Percentiles rank a stretch among this genome's conserved stretches.
phyloP scores from a whole-genome alignment of 2,888 invertebrate species.

The Cataglyphis albicans region DNA sequence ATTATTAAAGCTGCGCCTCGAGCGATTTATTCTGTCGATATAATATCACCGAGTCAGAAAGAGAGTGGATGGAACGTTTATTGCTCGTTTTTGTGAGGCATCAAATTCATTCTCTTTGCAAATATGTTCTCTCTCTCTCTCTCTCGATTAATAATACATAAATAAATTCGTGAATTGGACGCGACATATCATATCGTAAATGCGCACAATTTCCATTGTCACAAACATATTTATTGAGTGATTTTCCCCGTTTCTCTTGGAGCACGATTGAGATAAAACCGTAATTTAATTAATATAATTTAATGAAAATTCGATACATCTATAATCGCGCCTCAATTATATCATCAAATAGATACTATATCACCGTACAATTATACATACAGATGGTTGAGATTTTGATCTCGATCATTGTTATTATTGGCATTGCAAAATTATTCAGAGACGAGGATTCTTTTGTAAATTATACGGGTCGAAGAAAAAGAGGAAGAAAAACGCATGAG shows the following conservation, averaged over 20 bases:
- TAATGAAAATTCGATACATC: background rate
- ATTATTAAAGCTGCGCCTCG: constrained; percentile 25
- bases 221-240: background rate
- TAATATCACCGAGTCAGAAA: background rate
- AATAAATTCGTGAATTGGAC: background rate
- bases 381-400: background rate
- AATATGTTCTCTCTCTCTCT: background rate
- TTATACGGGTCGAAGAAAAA: background rate
- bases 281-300: constrained; percentile 21
- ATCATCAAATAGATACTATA: background rate
- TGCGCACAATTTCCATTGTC: background rate
- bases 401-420: constrained; percentile 34
- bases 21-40: constrained; percentile 1
- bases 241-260: background rate
- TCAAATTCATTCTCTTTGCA: background rate
- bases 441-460: constrained; percentile 15
- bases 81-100: background rate
- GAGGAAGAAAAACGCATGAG: background rate
- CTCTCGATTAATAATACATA: background rate
- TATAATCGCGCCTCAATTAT: background rate
- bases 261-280: background rate
- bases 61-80: constrained; percentile 6
- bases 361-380: background rate
- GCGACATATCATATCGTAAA: background rate
- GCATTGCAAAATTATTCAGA: constrained; percentile 36